Conservation (phyloP, 2,888 invertebrate species). For the Cloeon dipterum region DNA sequence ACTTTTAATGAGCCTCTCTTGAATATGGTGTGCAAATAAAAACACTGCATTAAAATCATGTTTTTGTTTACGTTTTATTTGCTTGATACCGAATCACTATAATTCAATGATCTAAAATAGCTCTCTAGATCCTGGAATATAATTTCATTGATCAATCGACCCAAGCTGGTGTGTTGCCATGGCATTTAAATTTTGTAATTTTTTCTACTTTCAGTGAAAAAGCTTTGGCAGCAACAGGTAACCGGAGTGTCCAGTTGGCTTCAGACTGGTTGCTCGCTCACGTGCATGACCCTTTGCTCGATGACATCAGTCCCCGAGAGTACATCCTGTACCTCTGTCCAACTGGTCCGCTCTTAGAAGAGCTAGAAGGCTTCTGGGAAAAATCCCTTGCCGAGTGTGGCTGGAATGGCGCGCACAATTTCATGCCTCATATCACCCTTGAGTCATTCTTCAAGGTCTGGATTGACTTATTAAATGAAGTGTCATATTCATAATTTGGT, state of each 20-base stretch:
- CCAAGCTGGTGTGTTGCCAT: too few relatives aligned
- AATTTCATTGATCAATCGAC: too few relatives aligned
- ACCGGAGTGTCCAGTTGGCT: constrained; percentile 66
- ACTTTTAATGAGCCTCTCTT: too few relatives aligned
- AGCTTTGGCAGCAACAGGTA: constrained; percentile 73
- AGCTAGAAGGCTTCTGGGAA: constrained; percentile 53
- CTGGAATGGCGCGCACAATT: constrained; percentile 81
- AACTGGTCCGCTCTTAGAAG: constrained; percentile 45
- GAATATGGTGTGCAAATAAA: too few relatives aligned
- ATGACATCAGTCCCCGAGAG: constrained; percentile 53
- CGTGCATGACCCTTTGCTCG: constrained; percentile 60
- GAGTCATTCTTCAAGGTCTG: constrained; percentile 70
- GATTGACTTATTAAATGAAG: constrained; percentile 3
- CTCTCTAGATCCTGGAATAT: too few relatives aligned
- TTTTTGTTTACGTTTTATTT: too few relatives aligned
- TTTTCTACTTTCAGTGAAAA: constrained; percentile 58
- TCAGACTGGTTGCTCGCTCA: constrained; percentile 81
- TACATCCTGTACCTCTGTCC: constrained; percentile 77
- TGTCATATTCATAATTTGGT: not conserved
- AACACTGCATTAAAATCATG: too few relatives aligned
- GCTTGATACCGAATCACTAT: too few relatives aligned
- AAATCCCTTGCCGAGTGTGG: constrained; percentile 48
- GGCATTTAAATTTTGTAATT: too few relatives aligned
- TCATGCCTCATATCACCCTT: constrained; percentile 72
- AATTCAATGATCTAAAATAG: too few relatives aligned